A percentile compares a stretch with the other conserved stretches of the same genome.
phyloP scores from a whole-genome alignment of 2,113 vertebrate genomes.

The Ceratotherium simum region DNA sequence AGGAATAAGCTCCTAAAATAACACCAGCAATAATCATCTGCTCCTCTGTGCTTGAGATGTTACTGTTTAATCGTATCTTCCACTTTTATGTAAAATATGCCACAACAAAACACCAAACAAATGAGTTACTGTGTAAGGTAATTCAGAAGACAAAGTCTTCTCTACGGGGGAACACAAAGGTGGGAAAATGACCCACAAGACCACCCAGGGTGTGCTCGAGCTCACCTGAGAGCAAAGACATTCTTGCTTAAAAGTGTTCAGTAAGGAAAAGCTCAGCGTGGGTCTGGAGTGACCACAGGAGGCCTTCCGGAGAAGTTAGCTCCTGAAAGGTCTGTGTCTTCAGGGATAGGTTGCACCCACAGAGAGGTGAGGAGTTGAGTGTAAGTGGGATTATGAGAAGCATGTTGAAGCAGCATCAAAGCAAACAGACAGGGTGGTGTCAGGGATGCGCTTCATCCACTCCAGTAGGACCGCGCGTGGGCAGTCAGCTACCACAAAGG shows the following conservation, averaged over 20 bases:
- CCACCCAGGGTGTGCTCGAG: fast-evolving
- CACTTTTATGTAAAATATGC: not conserved
- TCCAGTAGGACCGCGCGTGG: fast-evolving
- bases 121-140: not conserved
- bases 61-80: not conserved
- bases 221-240: fast-evolving
- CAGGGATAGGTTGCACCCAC: fast-evolving
- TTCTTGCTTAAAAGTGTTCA: not conserved
- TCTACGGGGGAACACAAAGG: too few relatives aligned
- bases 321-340: fast-evolving
- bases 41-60: not conserved
- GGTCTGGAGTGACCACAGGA: fast-evolving
- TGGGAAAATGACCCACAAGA: not conserved
- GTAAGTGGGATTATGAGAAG: too few relatives aligned
- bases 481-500: fast-evolving
- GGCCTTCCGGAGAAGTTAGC: fast-evolving
- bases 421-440: fast-evolving
- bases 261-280: too few relatives aligned
- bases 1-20: not conserved
- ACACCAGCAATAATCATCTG: fast-evolving
- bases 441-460: fast-evolving
- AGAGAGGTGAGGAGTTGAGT: not conserved
- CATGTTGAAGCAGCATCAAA: fast-evolving
- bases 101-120: too few relatives aligned
- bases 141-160: not conserved